These are phyloP conservation scores for Vireo altiloquus DNA, from an alignment of 2,113 vertebrate genomes.

Conservation along the genomic window DNA sequence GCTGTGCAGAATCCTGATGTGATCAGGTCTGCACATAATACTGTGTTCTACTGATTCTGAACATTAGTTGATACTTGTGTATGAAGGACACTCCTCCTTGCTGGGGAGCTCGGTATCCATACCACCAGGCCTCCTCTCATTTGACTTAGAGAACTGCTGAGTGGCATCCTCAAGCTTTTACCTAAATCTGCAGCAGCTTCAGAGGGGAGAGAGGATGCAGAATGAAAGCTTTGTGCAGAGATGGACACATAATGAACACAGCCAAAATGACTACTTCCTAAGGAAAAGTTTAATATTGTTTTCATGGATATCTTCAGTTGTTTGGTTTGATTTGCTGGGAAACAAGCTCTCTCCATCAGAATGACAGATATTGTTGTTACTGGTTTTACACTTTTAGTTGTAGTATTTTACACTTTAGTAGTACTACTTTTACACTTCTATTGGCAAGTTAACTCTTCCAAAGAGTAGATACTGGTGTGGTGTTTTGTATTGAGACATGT, in stretches of 20 bases:
- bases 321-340: background rate
- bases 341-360: background rate
- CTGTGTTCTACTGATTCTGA: background rate
- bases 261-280: background rate
- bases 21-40: background rate
- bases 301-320: background rate
- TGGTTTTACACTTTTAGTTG: background rate
- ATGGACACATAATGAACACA: background rate
- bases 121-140: background rate
- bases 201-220: background rate
- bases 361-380: background rate
- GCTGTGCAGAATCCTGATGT: background rate
- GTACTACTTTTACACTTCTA: background rate
- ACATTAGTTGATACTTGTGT: background rate
- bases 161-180: background rate
- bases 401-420: background rate
- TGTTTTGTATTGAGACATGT: background rate
- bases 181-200: background rate
- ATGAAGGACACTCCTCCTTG: background rate
- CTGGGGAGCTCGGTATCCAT: background rate
- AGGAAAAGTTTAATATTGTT: background rate
- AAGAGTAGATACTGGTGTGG: background rate
- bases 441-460: background rate
- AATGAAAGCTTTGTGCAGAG: background rate
- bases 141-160: background rate